Base-by-base conservation (phyloP, 37 sponge, comb jelly and placozoan species). In the Theonella swinhoei region DNA sequence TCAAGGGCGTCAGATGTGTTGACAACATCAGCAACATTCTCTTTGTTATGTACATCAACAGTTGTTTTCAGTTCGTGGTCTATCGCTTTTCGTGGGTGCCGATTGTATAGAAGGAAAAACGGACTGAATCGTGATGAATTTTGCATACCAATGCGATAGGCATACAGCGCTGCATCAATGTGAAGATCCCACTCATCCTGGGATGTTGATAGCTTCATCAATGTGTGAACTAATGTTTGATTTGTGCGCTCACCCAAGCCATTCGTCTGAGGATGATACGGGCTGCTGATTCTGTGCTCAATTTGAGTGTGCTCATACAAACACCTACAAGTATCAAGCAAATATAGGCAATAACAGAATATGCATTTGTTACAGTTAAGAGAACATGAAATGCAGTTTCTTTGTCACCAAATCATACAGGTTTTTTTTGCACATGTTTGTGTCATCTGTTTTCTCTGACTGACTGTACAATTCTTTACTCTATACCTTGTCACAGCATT, bases 201-300 rank as follows among this genome's bases (percentile, higher is more conserved):
- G 11, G 7, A 17, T 14, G 54, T 47, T 47, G 54, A 39, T 34
- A 70, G 72, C 73, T 76, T 77, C 38, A 26, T 25, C 40, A 88
- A 33, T 0, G 39, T 4, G 4, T 26, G 0, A 0, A 28, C 23
- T 70, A 87, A 2, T 0, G 74, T 87, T 71, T 82, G 82, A 58
- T 88, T 88, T 37, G 76, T 69, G 0, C 77, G 30, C 62, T 88
- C 89, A 60, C 17, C 84, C 3, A 85, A 39, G 17, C 89, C 83
- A 29, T 88, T 83, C 22, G 77, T 24, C 64, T 88, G 89, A 42
- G 83, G 83, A 2, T 88, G 88, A 28, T 87, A 87, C 1, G 88
- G 63, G 40, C 47, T 82, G 26, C 72, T 72, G 31, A 81, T 34
- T 4, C 72, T 28, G 25, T 65, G 34, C 61, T 70, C 23, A 1